Evolutionary conservation across 2,113 vertebrate genomes (phyloP).

Genomic region (Eulemur macaco): DNA sequence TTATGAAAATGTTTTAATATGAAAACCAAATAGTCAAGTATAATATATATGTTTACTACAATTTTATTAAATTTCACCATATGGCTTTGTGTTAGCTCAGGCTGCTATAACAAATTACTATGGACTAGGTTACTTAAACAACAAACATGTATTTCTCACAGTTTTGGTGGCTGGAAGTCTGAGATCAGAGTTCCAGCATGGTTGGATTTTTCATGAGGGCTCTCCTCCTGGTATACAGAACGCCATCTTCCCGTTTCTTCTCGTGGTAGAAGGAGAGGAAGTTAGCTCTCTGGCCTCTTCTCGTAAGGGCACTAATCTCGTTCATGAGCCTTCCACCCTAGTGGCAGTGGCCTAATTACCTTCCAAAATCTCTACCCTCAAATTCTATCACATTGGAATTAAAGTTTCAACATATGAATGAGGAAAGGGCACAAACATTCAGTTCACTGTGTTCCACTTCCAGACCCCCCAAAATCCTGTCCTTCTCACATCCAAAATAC

Average conservation of each 20-base stretch:
- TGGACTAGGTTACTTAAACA: background rate
- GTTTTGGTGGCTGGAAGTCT: background rate
- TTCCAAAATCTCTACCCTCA: background rate
- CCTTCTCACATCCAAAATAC: background rate
- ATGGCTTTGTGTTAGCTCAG: background rate
- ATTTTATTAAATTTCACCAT: background rate
- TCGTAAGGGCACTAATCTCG: too few relatives aligned
- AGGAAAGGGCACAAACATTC: background rate
- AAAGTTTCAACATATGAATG: background rate
- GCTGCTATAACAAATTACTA: background rate
- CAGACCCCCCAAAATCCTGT: background rate
- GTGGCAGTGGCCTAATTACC: background rate
- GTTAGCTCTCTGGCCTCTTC: background rate
- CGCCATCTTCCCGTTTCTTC: accelerated
- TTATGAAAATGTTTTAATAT: background rate
- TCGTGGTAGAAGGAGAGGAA: too few relatives aligned
- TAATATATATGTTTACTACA: background rate
- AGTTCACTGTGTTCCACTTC: background rate
- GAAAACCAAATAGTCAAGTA: background rate
- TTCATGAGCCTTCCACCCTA: background rate
- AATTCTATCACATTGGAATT: background rate
- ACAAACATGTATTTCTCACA: background rate
- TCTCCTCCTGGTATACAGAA: accelerated
- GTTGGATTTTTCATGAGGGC: background rate
- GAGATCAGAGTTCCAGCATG: background rate